Conservation (phyloP, 2,113 vertebrate species). For the Gila orcuttii region DNA sequence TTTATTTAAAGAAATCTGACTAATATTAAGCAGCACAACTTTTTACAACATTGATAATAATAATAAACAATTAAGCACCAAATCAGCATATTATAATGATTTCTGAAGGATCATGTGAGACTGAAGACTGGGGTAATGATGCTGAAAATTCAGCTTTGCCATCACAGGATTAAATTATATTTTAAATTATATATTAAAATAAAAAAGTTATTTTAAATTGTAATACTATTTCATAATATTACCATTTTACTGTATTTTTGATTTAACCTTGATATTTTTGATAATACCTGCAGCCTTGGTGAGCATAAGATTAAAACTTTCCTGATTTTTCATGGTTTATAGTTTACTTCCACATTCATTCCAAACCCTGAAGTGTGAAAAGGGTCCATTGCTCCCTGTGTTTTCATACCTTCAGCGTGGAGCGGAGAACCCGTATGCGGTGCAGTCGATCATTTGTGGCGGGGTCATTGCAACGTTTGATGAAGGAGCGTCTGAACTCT, state of each 20-base stretch:
- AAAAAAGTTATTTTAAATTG: no score
- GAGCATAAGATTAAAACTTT: not conserved
- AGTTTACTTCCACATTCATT: not conserved
- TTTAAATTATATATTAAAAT: no score
- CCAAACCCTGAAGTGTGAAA: not conserved
- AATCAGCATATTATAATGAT: no score
- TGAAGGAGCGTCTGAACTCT: conserved; percentile 86
- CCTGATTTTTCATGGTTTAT: not conserved
- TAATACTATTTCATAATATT: not conserved
- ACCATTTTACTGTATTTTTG: not conserved
- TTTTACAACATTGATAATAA: no score
- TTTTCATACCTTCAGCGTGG: conserved; percentile 86
- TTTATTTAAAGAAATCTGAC: no score
- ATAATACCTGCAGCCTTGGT: not conserved
- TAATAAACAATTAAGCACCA: no score
- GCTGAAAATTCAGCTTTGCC: no score
- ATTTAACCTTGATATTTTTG: not conserved
- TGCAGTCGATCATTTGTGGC: conserved; percentile 89
- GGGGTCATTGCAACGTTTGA: conserved; percentile 84
- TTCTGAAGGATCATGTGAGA: no score
- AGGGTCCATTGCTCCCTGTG: not conserved
- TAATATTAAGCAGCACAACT: no score
- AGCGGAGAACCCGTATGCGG: conserved; percentile 86
- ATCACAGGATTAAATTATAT: not conserved
- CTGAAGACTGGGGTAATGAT: no score